Evolutionary conservation across 2,888 invertebrate genomes (phyloP), one percentile per base, ranked within the genome.

Genomic region (Noctua janthina): DNA sequence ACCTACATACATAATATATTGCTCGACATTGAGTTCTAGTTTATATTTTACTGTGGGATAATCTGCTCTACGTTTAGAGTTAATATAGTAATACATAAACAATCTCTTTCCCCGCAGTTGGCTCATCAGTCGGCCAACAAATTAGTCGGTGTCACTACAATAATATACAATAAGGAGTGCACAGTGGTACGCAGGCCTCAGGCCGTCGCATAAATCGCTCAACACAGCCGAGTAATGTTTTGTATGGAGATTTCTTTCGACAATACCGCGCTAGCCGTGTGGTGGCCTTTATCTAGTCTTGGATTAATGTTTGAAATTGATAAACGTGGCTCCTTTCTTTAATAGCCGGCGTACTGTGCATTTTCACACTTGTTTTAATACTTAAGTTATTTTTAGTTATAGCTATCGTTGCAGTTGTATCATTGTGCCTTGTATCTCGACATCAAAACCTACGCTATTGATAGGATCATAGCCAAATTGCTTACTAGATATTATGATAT

Each of bases 181-280:
- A 93, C 93, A 92, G 94, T 92, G 92, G 93, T 93, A 92, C 91
- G 92, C 93, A 92, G 92, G 92, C 94, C 92, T 90, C 92, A 91
- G 89, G 91, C 93, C 95, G 95, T 95, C 96, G 95, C 94, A 97
- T 97, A 97, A 97, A 97, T 97, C 97, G 93, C 90, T 97, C 97
- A 96, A 94, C 97, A 96, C 95, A 83, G 87, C 87, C 91, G 95
- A 96, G 94, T 96, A 96, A 96, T 96, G 97, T 96, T 97, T 96
- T 96, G 96, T 97, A 97, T 97, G 96, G 96, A 97, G 97, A 96
- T 96, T 97, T 97, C 97, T 97, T 96, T 97, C 97, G 94, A 95
- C 97, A 94, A 93, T 91, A 92, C 92, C 91, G 90, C 92, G 93
- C 93, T 91, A 92, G 93, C 92, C 92, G 94, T 94, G 95, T 94